Evolutionary conservation across 2,797 vertebrate species (phyloP).

Genomic region (Pangasius macronema): DNA sequence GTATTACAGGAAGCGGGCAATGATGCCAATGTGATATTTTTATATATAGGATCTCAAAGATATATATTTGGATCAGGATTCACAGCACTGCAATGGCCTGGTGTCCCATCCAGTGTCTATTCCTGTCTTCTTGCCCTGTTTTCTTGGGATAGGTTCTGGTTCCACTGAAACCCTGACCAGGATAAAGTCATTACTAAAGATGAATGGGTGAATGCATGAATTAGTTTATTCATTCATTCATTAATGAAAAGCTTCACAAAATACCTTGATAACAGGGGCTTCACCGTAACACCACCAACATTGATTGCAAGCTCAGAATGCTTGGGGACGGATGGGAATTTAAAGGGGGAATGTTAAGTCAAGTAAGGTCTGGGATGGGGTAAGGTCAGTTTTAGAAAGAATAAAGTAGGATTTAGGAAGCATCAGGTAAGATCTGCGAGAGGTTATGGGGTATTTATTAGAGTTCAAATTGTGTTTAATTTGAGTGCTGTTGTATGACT

Average conservation of each 20-base stretch:
- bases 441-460: not conserved
- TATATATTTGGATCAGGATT: not conserved
- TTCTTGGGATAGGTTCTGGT: not conserved
- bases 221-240: not conserved
- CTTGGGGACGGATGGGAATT: not conserved
- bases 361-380: not conserved
- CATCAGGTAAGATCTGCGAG: not conserved
- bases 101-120: not conserved
- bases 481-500: not conserved
- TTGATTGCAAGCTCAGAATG: not conserved
- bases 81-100: not conserved
- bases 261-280: not conserved
- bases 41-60: not conserved
- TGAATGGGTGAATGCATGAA: not conserved
- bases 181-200: not conserved
- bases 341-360: not conserved
- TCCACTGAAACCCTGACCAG: not conserved
- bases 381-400: not conserved
- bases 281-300: not conserved
- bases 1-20: not conserved
- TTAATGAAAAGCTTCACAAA: not conserved
- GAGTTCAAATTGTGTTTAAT: not conserved
- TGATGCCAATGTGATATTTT: not conserved
- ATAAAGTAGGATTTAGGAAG: not conserved
- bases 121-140: not conserved